These are phyloP conservation scores for Drosophila chauvacae DNA, from an alignment of 1,140 invertebrate genomes.

Conservation along the genomic window DNA sequence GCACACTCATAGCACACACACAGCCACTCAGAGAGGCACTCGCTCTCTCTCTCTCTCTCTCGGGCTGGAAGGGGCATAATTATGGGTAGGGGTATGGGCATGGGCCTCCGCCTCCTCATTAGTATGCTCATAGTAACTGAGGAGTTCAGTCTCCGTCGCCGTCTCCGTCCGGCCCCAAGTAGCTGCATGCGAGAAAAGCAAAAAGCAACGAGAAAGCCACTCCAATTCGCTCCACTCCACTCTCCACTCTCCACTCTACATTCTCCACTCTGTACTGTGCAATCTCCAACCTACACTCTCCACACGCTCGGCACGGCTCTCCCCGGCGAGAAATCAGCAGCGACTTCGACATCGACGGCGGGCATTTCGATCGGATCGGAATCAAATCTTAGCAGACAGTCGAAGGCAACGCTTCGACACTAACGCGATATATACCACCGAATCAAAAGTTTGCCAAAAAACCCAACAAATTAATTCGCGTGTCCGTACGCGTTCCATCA, in stretches of 20 bases:
- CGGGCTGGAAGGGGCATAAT: not conserved
- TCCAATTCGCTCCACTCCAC: constrained; percentile 30
- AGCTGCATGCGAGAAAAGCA: constrained; percentile 20
- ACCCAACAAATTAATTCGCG: constrained; percentile 2
- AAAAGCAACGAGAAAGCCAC: constrained; percentile 36
- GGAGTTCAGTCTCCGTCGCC: constrained; percentile 56
- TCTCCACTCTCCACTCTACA: not conserved
- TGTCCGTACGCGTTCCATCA: not conserved
- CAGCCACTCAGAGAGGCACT: constrained; percentile 14
- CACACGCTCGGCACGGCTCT: constrained; percentile 14
- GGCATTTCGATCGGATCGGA: constrained; percentile 60
- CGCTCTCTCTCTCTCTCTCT: constrained; percentile 10
- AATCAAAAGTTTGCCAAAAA: constrained; percentile 13
- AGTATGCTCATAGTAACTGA: constrained; percentile 75
- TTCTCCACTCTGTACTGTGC: constrained; percentile 10
- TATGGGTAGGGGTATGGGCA: not conserved
- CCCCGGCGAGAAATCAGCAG: constrained; percentile 24
- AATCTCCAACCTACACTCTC: not conserved
- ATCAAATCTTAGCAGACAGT: constrained; percentile 74
- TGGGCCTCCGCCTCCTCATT: constrained; percentile 67
- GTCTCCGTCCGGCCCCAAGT: constrained; percentile 5
- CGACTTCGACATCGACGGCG: constrained; percentile 26
- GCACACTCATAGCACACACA: constrained; percentile 40
- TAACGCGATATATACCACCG: constrained; percentile 21
- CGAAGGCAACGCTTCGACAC: constrained; percentile 71